Conservation (phyloP, 2,888 invertebrate species). For the Byasa hedistus region DNA sequence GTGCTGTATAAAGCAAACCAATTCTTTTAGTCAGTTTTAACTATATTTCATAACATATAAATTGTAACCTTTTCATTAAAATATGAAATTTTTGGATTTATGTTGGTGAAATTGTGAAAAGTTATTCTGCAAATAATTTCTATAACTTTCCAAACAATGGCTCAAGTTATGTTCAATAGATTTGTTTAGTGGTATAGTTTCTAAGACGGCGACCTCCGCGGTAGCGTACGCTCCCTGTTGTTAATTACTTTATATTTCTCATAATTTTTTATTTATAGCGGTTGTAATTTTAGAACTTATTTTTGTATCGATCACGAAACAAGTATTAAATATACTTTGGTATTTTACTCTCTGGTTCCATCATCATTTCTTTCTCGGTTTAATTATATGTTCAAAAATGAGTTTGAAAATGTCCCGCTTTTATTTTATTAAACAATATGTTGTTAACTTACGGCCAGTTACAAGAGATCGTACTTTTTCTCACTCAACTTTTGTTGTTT, state of each 20-base stretch:
- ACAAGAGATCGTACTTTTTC: constrained; percentile 9
- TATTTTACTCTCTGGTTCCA: not conserved
- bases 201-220: not conserved
- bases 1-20: not conserved
- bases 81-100: too few relatives aligned
- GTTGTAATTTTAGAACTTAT: constrained; percentile 31
- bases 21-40: too few relatives aligned
- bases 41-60: too few relatives aligned
- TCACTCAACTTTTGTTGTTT: constrained; percentile 3
- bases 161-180: not conserved
- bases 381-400: constrained; percentile 19
- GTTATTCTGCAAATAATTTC: not conserved
- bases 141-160: not conserved
- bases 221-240: constrained; percentile 19
- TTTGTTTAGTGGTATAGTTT: not conserved
- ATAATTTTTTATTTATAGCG: constrained; percentile 39
- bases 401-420: constrained; percentile 14
- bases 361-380: not conserved
- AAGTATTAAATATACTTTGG: not conserved
- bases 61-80: too few relatives aligned
- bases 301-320: constrained; percentile 28
- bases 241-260: constrained; percentile 19
- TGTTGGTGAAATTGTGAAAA: too few relatives aligned
- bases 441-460: constrained; percentile 29
- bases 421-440: constrained; percentile 18